These are phyloP conservation scores for Ageneiosus marmoratus DNA, from an alignment of 2,113 vertebrate genomes.

Conservation along the genomic window DNA sequence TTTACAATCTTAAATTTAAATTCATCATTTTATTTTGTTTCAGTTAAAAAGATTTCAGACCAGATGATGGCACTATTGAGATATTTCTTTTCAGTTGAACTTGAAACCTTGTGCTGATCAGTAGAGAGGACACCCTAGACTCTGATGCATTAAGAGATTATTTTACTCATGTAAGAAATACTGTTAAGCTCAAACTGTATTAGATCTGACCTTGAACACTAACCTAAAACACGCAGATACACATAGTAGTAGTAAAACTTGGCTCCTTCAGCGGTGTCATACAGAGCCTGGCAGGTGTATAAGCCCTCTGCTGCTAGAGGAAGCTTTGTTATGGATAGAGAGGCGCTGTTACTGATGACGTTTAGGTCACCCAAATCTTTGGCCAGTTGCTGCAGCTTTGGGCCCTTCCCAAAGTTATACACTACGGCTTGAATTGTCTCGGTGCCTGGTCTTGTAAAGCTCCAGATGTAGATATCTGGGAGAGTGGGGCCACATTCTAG, in stretches of 20 bases:
- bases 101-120: neutral
- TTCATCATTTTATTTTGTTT: neutral
- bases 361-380: conserved; percentile 71
- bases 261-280: conserved; percentile 62
- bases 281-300: conserved; percentile 88
- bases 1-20: neutral
- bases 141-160: neutral
- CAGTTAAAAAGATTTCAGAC: neutral
- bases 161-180: conserved; percentile 15
- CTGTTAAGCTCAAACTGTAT: conserved; percentile 12
- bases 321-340: conserved; percentile 78
- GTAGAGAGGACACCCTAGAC: neutral
- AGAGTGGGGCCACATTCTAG: conserved; percentile 72
- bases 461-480: conserved; percentile 81
- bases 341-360: conserved; percentile 74
- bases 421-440: conserved; percentile 69
- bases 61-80: neutral
- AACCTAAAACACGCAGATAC: conserved; percentile 78
- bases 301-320: conserved; percentile 74
- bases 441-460: conserved; percentile 76
- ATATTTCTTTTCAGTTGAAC: neutral
- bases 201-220: conserved; percentile 44
- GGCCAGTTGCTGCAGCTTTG: conserved; percentile 68
- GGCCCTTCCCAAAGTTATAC: conserved; percentile 73
- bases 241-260: conserved; percentile 74